Conservation (phyloP, 2,888 invertebrate species). For the Drosophila anceps region DNA sequence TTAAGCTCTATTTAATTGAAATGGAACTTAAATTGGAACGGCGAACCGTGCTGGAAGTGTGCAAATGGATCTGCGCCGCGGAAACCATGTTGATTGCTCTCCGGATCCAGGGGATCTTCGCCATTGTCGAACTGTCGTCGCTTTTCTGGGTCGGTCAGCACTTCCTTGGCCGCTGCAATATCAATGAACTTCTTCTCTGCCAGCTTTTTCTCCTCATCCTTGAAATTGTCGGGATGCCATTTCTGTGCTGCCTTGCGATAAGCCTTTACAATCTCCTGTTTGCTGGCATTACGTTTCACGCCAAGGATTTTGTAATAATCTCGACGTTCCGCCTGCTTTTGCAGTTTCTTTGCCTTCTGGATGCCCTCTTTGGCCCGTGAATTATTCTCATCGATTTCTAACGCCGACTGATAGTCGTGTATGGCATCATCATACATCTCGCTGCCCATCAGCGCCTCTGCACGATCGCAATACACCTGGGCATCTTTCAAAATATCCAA, state of each 20-base stretch:
- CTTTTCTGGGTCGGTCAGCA: slow-evolving; percentile 95
- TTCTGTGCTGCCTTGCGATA: slow-evolving; percentile 98
- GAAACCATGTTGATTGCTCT: slow-evolving; percentile 87
- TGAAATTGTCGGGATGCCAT: slow-evolving; percentile 99
- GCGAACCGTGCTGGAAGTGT: slow-evolving; percentile 93
- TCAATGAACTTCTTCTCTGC: slow-evolving; percentile 99
- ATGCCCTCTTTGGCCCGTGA: slow-evolving; percentile 95
- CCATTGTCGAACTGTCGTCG: slow-evolving; percentile 97
- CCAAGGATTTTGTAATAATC: slow-evolving; percentile 96
- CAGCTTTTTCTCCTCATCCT: slow-evolving; percentile 94
- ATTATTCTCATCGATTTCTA: slow-evolving; percentile 92
- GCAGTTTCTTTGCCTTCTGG: slow-evolving; percentile 94
- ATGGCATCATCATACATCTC: slow-evolving; percentile 98
- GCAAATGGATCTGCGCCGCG: slow-evolving; percentile 91
- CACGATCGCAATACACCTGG: slow-evolving; percentile 94
- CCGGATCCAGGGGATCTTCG: slow-evolving; percentile 98
- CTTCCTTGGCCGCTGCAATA: slow-evolving; percentile 99
- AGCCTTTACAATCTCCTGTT: slow-evolving; percentile 97
- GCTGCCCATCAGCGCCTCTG: slow-evolving; percentile 94
- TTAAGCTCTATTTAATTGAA: slow-evolving; percentile 89
- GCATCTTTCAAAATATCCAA: slow-evolving; percentile 91
- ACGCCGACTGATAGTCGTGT: slow-evolving; percentile 93
- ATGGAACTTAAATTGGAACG: slow-evolving; percentile 98
- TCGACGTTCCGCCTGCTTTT: slow-evolving; percentile 95
- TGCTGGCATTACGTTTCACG: slow-evolving; percentile 95